Percentiles rank a stretch among this genome's conserved stretches.
Evolutionary conservation across 2,113 vertebrate genomes (phyloP).

Genomic region (Thryonomys swinderianus): DNA sequence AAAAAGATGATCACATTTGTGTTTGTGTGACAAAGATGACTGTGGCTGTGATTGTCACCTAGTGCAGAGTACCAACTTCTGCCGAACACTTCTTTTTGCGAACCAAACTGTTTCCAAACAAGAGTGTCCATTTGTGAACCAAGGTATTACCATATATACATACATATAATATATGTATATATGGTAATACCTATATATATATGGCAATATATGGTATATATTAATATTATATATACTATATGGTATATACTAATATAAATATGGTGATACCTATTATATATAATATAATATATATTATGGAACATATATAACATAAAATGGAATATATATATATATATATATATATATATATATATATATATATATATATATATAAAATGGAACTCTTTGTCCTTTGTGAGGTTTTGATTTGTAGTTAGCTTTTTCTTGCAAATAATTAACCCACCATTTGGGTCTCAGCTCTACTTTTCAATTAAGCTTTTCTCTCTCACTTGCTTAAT

Average conservation of each 20-base stretch:
- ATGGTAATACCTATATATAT: too few relatives aligned
- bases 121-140: not conserved
- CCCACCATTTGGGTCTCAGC: not conserved
- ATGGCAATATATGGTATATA: too few relatives aligned
- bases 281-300: too few relatives aligned
- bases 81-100: not conserved
- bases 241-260: too few relatives aligned
- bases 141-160: not conserved
- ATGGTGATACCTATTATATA: too few relatives aligned
- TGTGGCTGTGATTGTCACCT: not conserved
- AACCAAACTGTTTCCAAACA: not conserved
- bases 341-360: too few relatives aligned
- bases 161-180: too few relatives aligned
- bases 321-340: too few relatives aligned
- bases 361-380: not conserved
- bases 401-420: not conserved
- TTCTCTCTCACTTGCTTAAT: constrained; percentile 13
- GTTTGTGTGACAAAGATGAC: not conserved
- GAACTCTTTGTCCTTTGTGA: not conserved
- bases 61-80: not conserved
- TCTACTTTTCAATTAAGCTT: not conserved
- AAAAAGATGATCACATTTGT: not conserved
- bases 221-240: too few relatives aligned
- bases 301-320: too few relatives aligned
- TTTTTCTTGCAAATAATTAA: not conserved